These are phyloP conservation scores for Volucella zonaria DNA, from an alignment of 2,888 invertebrate genomes.

Conservation along the genomic window DNA sequence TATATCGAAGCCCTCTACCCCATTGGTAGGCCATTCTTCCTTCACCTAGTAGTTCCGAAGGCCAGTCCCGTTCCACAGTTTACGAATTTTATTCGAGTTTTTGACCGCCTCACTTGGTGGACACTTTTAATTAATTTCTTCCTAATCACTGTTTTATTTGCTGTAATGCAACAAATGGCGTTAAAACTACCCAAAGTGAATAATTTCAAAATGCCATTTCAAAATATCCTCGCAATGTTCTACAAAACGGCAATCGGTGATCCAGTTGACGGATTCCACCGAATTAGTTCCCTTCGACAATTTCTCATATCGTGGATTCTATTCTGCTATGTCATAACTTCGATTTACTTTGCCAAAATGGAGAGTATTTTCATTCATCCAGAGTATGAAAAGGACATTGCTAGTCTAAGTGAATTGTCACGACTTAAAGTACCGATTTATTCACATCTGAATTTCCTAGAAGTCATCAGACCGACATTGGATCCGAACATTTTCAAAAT, in stretches of 20 bases:
- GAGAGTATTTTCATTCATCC: slow-evolving; percentile 80
- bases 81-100: slow-evolving; percentile 78
- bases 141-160: slow-evolving; percentile 12
- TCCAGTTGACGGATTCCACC: slow-evolving; percentile 76
- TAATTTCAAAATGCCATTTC: slow-evolving; percentile 1
- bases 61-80: slow-evolving; percentile 77
- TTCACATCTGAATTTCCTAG: slow-evolving; percentile 72
- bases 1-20: slow-evolving; percentile 78
- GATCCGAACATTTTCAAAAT: slow-evolving; percentile 67
- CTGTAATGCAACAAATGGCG: slow-evolving; percentile 15
- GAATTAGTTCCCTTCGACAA: slow-evolving; percentile 77
- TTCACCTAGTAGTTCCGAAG: slow-evolving; percentile 79
- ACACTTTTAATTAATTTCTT: slow-evolving; percentile 8
- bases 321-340: slow-evolving; percentile 79
- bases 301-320: slow-evolving; percentile 80
- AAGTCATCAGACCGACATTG: slow-evolving; percentile 70
- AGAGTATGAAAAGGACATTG: slow-evolving; percentile 77
- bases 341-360: slow-evolving; percentile 79
- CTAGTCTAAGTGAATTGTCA: slow-evolving; percentile 75
- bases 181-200: slow-evolving; percentile 12
- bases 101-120: slow-evolving; percentile 76
- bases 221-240: slow-evolving; percentile 76
- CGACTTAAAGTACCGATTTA: slow-evolving; percentile 75
- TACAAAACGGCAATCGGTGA: slow-evolving; percentile 78
- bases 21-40: slow-evolving; percentile 73